Evolutionary conservation across 2,113 vertebrate species (phyloP).

Genomic region (Scomber colias): DNA sequence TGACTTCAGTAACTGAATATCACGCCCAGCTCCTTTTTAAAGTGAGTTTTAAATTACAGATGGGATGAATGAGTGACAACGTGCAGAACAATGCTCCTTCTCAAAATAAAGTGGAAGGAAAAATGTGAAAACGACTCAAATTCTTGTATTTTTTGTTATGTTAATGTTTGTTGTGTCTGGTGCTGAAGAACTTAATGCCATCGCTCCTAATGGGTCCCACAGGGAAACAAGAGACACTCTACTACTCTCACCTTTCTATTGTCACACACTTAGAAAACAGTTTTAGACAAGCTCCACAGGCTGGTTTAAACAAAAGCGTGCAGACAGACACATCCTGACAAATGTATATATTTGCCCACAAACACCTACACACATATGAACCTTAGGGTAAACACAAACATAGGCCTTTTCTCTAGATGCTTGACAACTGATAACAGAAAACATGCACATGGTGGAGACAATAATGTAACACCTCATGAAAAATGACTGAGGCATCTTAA

Average conservation of each 20-base stretch:
- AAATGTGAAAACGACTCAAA: not conserved
- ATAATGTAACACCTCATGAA: not conserved
- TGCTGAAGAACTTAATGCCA: not conserved
- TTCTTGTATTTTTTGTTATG: not conserved
- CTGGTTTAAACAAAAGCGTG: constrained; percentile 8
- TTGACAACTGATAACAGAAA: not conserved
- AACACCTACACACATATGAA: not conserved
- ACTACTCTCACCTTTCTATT: constrained; percentile 34
- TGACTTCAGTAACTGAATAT: not conserved
- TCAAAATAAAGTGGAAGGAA: not conserved
- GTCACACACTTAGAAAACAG: constrained; percentile 23
- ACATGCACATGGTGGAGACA: not conserved
- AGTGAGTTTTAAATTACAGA: not conserved
- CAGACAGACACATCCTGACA: constrained; percentile 4
- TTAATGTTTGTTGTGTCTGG: constrained; percentile 24
- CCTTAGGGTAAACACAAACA: constrained; percentile 12
- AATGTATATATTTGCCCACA: constrained; percentile 5
- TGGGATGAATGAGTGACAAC: constrained; percentile 2
- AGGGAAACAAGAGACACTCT: constrained; percentile 50
- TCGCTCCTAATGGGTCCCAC: constrained; percentile 23
- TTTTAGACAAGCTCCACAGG: constrained; percentile 32
- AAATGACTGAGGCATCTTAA: not conserved
- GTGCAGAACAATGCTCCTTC: not conserved
- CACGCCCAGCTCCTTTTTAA: not conserved
- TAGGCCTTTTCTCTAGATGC: not conserved